A percentile compares a stretch with the other conserved stretches of the same genome.
Conservation (phyloP, 2,113 vertebrate genomes). For the Nicator chloris region DNA sequence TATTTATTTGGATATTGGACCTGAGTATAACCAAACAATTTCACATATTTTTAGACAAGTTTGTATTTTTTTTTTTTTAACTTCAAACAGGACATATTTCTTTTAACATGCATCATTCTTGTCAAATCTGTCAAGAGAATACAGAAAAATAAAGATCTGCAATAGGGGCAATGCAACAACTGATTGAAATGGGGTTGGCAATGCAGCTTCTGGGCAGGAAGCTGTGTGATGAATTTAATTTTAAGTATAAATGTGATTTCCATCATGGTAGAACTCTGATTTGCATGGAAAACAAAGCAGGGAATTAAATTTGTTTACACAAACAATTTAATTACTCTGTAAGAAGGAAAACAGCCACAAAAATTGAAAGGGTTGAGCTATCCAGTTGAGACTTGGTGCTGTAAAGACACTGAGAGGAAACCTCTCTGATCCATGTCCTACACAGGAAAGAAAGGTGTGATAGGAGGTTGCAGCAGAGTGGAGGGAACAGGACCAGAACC, state of each 20-base stretch:
- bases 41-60: not conserved
- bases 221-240: not conserved
- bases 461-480: not conserved
- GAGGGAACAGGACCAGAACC: not conserved
- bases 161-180: not conserved
- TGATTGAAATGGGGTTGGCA: not conserved
- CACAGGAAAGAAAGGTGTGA: not conserved
- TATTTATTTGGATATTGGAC: not conserved
- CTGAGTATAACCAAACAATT: not conserved
- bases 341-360: not conserved
- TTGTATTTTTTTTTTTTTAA: not conserved
- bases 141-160: not conserved
- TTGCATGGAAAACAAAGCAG: not conserved
- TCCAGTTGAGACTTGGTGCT: not conserved
- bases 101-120: not conserved
- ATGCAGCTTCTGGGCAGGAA: not conserved
- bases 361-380: not conserved
- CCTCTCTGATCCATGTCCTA: not conserved
- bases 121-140: not conserved
- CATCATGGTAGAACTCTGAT: not conserved
- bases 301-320: not conserved
- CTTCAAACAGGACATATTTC: not conserved
- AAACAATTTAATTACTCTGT: not conserved
- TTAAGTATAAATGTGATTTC: not conserved
- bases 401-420: not conserved